These are phyloP conservation scores for Paracanthobrama guichenoti DNA, from an alignment of 2,113 vertebrate genomes.

Conservation along the genomic window DNA sequence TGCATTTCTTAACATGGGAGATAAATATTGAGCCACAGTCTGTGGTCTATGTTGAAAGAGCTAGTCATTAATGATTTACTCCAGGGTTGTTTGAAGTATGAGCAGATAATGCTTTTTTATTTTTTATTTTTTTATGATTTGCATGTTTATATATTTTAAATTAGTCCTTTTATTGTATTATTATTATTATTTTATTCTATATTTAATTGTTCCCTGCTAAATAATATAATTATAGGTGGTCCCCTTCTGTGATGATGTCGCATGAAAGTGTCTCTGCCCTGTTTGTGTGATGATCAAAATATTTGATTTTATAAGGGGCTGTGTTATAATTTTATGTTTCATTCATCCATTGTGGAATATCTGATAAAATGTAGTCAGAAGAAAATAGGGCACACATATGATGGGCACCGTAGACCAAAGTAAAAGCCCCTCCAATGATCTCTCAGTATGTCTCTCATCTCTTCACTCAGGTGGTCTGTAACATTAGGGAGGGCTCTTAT, in stretches of 20 bases:
- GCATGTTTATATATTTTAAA: background rate
- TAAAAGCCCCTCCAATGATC: constrained; percentile 53
- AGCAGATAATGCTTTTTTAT: background rate
- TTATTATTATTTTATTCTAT: background rate
- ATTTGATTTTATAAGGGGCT: background rate
- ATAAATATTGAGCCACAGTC: constrained; percentile 41
- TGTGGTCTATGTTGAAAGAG: constrained; percentile 6
- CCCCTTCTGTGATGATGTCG: background rate
- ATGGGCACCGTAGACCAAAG: constrained; percentile 43
- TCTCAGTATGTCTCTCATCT: constrained; percentile 59
- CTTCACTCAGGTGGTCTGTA: constrained; percentile 64
- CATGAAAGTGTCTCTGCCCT: background rate
- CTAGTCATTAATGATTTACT: constrained; percentile 10
- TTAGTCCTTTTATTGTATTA: background rate
- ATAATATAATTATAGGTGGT: background rate
- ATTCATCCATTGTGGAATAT: background rate
- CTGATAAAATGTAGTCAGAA: background rate
- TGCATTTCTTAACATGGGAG: constrained; percentile 33
- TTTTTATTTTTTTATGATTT: background rate
- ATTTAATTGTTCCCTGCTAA: no score
- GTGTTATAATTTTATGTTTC: no score
- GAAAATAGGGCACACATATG: constrained; percentile 37
- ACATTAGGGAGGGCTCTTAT: constrained; percentile 69
- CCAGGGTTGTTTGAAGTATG: background rate
- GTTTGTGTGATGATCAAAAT: background rate